phyloP scores from a whole-genome alignment of 2,888 invertebrate genomes.

The Epiblema foenella region DNA sequence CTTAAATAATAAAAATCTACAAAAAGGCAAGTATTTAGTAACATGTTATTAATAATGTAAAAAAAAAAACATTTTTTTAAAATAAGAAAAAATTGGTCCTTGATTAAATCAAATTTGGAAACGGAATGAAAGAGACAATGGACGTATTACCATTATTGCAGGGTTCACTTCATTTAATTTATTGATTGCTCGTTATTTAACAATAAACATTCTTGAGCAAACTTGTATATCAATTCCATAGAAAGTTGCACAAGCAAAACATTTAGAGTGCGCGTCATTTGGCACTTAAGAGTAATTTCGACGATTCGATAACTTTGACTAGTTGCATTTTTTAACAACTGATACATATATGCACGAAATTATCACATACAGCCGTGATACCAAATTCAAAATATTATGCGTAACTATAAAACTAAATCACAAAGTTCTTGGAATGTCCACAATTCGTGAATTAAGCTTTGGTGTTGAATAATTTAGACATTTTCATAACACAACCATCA shows the following conservation, averaged over 20 bases:
- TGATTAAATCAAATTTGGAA: constrained; percentile 17
- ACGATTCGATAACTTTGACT: constrained; percentile 66
- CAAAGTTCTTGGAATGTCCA: constrained; percentile 65
- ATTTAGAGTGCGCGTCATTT: constrained; percentile 71
- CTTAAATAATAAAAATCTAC: constrained; percentile 37
- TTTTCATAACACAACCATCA: constrained; percentile 62
- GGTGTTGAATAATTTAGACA: constrained; percentile 57
- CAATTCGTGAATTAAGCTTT: constrained; percentile 47
- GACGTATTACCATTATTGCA: constrained; percentile 25
- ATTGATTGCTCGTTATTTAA: constrained; percentile 47
- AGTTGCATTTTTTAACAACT: constrained; percentile 56
- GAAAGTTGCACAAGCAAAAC: constrained; percentile 49
- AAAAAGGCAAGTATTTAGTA: constrained; percentile 38
- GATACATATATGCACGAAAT: constrained; percentile 54
- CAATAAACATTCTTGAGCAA: constrained; percentile 39
- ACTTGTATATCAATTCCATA: constrained; percentile 59
- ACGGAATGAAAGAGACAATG: constrained; percentile 29
- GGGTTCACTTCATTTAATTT: constrained; percentile 9
- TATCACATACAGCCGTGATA: constrained; percentile 58
- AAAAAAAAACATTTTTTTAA: constrained; percentile 20
- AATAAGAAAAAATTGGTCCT: constrained; percentile 31
- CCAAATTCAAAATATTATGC: constrained; percentile 45
- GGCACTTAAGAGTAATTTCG: constrained; percentile 72
- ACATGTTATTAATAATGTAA: constrained; percentile 19
- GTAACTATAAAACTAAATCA: constrained; percentile 57